Evolutionary conservation across 1,140 invertebrate genomes (phyloP).

Genomic region (Proctacanthus coquilletti): DNA sequence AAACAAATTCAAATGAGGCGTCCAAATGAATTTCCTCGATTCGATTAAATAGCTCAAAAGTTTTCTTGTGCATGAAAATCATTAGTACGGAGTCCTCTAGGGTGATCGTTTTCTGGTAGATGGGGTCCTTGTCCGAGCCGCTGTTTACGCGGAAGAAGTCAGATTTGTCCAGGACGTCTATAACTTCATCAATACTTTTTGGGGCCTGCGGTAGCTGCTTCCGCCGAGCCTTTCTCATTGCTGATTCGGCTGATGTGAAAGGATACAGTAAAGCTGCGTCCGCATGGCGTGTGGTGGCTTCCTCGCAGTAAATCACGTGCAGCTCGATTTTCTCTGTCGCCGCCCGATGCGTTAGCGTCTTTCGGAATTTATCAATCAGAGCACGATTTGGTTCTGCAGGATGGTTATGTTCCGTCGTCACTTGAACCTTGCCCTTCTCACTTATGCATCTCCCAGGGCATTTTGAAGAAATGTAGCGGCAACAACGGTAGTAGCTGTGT

Average conservation of each 20-base stretch:
- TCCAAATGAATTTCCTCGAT: constrained; percentile 6
- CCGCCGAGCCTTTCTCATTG: constrained; percentile 8
- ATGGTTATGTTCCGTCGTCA: constrained; percentile 5
- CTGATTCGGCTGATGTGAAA: constrained; percentile 5
- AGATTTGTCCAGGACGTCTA: background rate
- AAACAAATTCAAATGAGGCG: background rate
- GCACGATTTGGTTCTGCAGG: constrained; percentile 1
- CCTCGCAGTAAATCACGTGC: constrained; percentile 6
- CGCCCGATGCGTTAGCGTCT: constrained; percentile 6
- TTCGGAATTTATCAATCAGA: constrained; percentile 7
- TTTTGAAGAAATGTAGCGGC: constrained; percentile 4
- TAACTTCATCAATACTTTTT: constrained; percentile 4
- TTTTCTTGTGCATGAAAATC: constrained; percentile 7
- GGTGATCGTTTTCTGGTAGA: constrained; percentile 5
- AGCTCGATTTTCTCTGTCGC: constrained; percentile 5
- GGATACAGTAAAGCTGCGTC: constrained; percentile 7
- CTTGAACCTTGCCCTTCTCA: constrained; percentile 3
- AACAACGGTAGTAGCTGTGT: constrained; percentile 7
- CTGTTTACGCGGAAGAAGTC: constrained; percentile 4
- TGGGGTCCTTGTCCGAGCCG: constrained; percentile 1
- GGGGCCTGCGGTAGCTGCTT: constrained; percentile 5
- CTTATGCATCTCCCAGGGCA: constrained; percentile 5
- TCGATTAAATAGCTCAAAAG: constrained; percentile 1
- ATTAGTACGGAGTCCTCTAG: constrained; percentile 1
- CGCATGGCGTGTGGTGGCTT: constrained; percentile 3